These are phyloP conservation scores for Agonopterix alstromeriana DNA, from an alignment of 2,888 invertebrate species.

Conservation along the genomic window DNA sequence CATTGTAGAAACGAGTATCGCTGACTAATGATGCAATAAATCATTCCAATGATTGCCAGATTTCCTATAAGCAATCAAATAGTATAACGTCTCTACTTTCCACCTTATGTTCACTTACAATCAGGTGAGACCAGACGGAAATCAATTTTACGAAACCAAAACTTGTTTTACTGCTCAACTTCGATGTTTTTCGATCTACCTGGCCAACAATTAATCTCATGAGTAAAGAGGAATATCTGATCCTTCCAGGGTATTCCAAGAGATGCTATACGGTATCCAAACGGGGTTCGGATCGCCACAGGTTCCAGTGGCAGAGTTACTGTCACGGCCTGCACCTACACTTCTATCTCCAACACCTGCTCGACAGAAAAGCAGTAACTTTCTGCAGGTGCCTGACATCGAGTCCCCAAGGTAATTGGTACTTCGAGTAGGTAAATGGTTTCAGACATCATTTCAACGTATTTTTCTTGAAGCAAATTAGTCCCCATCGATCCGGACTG, in stretches of 20 bases:
- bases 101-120: too few species aligned
- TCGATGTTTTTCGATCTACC: too few species aligned
- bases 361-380: constrained; percentile 92
- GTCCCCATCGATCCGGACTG: neutral
- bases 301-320: constrained; percentile 92
- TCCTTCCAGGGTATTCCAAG: constrained; percentile 86
- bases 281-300: constrained; percentile 95
- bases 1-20: too few species aligned
- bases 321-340: constrained; percentile 91
- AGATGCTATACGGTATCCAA: constrained; percentile 96
- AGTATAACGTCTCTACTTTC: too few species aligned
- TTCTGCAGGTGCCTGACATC: constrained; percentile 93
- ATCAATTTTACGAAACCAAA: too few species aligned
- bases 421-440: neutral
- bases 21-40: too few species aligned
- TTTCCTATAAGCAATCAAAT: too few species aligned
- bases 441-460: neutral
- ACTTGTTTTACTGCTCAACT: too few species aligned
- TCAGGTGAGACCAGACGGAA: too few species aligned
- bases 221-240: too few species aligned
- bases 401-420: constrained; percentile 82
- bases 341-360: constrained; percentile 91
- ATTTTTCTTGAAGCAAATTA: neutral
- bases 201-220: too few species aligned
- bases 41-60: too few species aligned